phyloP scores from a whole-genome alignment of 2,888 invertebrate genomes.

The Idaea biselata region DNA sequence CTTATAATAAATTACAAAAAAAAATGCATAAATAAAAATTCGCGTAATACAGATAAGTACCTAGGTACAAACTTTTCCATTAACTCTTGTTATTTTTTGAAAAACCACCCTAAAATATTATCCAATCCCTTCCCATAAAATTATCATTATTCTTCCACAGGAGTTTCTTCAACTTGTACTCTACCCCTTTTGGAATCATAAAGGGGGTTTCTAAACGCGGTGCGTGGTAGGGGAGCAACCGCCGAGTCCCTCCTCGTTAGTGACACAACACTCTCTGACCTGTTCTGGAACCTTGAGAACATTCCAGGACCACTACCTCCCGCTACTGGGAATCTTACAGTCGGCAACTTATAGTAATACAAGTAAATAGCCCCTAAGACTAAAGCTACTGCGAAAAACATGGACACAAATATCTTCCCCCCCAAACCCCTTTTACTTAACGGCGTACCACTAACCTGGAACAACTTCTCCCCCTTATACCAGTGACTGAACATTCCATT shows the following conservation, averaged over 20 bases:
- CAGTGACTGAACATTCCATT: slow-evolving; percentile 45
- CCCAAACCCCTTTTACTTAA: slow-evolving; percentile 49
- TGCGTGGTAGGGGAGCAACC: slow-evolving; percentile 38
- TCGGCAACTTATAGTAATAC: slow-evolving; percentile 58
- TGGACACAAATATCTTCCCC: slow-evolving; percentile 55
- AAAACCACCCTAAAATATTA: background rate
- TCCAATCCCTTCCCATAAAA: background rate
- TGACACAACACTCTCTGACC: slow-evolving; percentile 68
- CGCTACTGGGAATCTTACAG: slow-evolving; percentile 37
- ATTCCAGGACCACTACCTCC: slow-evolving; percentile 36
- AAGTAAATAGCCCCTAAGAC: slow-evolving; percentile 52
- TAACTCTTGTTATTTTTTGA: background rate
- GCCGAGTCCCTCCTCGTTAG: slow-evolving; percentile 63
- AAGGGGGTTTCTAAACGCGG: slow-evolving; percentile 67
- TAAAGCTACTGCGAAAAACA: slow-evolving; percentile 56
- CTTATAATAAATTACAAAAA: background rate
- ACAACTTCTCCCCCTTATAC: slow-evolving; percentile 42
- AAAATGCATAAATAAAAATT: background rate
- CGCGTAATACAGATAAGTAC: background rate
- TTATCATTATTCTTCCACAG: slow-evolving; percentile 40
- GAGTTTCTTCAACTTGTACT: slow-evolving; percentile 50
- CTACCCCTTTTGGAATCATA: slow-evolving; percentile 66
- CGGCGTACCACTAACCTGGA: slow-evolving; percentile 57
- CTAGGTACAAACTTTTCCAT: background rate
- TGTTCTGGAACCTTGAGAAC: slow-evolving; percentile 55